Evolutionary conservation across 2,113 vertebrate species (phyloP).

Genomic region (Oryzias melastigma): DNA sequence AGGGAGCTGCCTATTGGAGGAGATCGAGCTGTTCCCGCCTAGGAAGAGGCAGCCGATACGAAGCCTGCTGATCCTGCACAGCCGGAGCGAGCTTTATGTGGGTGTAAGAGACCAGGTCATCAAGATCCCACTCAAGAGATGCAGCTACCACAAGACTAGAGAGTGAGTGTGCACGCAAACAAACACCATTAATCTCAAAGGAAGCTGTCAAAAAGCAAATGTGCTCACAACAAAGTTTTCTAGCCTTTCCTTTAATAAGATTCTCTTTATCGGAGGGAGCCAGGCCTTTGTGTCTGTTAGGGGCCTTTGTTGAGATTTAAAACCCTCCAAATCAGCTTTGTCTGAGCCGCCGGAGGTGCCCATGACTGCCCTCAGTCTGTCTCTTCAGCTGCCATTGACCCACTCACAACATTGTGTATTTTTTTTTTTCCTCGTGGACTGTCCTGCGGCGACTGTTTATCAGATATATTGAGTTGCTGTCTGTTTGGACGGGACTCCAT

Average conservation of each 20-base stretch:
- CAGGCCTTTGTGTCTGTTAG: constrained; percentile 50
- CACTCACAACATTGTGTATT: constrained; percentile 3
- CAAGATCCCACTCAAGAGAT: constrained; percentile 93
- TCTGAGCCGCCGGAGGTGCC: constrained; percentile 47
- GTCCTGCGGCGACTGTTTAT: constrained; percentile 18
- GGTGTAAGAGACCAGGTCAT: constrained; percentile 90
- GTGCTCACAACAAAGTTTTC: constrained; percentile 37
- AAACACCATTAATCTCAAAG: constrained; percentile 40
- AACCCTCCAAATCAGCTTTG: constrained; percentile 62
- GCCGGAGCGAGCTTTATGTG: constrained; percentile 90
- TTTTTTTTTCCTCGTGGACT: neutral
- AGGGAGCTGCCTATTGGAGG: constrained; percentile 91
- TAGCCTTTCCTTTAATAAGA: constrained; percentile 37
- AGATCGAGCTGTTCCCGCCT: constrained; percentile 88
- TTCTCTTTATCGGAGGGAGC: constrained; percentile 50
- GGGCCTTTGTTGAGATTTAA: constrained; percentile 52
- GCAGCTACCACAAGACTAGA: constrained; percentile 86
- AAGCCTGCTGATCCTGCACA: constrained; percentile 92
- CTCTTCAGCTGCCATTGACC: constrained; percentile 29
- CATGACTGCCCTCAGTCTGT: constrained; percentile 33
- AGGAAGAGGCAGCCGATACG: constrained; percentile 83
- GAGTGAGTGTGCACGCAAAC: constrained; percentile 78
- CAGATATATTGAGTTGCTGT: constrained; percentile 53
- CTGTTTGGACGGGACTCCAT: constrained; percentile 31
- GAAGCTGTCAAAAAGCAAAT: constrained; percentile 37